These are phyloP conservation scores for Eidolon helvum DNA, from an alignment of 2,113 vertebrate species.

Conservation along the genomic window DNA sequence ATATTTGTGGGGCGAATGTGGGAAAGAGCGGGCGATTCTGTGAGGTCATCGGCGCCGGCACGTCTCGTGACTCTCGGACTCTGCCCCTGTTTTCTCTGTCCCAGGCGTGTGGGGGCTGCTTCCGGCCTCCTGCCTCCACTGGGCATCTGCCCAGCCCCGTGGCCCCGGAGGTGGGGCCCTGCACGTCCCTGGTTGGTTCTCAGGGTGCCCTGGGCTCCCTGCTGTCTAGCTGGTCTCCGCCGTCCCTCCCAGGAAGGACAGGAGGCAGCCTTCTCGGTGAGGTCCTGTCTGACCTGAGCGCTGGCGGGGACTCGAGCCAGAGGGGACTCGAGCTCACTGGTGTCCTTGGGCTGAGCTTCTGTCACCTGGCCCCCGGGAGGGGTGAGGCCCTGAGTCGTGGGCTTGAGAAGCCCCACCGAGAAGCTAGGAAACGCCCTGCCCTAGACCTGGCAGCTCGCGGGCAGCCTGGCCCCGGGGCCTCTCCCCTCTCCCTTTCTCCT, in stretches of 20 bases:
- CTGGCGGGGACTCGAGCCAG: not conserved
- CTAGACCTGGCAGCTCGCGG: not conserved
- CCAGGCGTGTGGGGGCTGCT: not conserved
- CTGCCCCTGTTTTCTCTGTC: not conserved
- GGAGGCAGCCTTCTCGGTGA: not conserved
- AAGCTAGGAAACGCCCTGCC: not conserved
- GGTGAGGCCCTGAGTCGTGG: not conserved
- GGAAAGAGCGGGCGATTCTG: accelerated
- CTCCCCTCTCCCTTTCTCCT: not conserved
- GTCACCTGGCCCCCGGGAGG: not conserved
- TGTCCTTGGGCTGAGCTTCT: not conserved
- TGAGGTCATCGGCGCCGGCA: not conserved
- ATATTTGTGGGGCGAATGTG: not conserved
- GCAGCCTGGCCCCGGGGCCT: not conserved
- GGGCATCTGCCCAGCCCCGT: not conserved
- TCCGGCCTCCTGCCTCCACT: not conserved
- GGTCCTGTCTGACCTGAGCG: accelerated
- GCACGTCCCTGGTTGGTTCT: not conserved
- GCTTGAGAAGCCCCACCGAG: not conserved
- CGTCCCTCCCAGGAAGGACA: not conserved
- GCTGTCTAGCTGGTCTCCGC: not conserved
- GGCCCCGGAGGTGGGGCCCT: not conserved
- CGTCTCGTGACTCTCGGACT: not conserved
- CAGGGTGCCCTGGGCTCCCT: not conserved
- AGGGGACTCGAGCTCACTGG: not conserved